Percentiles rank a stretch among this genome's conserved stretches.
These are phyloP conservation scores for Amblyteles armatorius DNA, from an alignment of 2,888 invertebrate genomes.

Conservation along the genomic window DNA sequence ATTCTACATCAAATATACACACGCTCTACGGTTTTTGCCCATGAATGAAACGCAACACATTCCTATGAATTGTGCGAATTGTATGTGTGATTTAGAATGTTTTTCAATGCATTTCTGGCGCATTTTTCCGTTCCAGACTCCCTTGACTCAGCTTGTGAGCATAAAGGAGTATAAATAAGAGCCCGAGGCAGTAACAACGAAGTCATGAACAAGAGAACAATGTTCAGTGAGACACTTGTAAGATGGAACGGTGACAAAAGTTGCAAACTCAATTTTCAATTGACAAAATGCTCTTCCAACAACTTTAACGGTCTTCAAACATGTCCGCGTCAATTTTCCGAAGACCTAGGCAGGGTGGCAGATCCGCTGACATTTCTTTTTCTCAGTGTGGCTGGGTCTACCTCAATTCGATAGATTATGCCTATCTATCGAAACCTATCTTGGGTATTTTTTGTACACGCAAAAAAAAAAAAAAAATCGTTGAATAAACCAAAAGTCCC, in stretches of 20 bases:
- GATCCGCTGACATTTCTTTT: background rate
- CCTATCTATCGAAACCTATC: too few relatives aligned
- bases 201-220: background rate
- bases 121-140: background rate
- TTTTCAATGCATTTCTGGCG: background rate
- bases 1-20: conserved; percentile 21
- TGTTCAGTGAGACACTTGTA: background rate
- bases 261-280: background rate
- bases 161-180: background rate
- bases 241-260: background rate
- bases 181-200: too few relatives aligned
- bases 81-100: background rate
- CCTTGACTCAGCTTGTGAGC: background rate
- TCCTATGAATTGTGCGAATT: background rate
- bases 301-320: background rate
- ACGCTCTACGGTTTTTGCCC: background rate
- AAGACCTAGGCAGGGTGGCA: background rate
- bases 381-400: too few relatives aligned
- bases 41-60: background rate
- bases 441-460: too few relatives aligned
- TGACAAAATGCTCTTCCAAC: background rate
- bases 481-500: too few relatives aligned
- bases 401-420: too few relatives aligned
- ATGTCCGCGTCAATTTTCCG: background rate
- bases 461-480: too few relatives aligned